Evolutionary conservation across 2,113 vertebrate genomes (phyloP), one percentile per base, ranked within the genome.

Genomic region (Lycocorax pyrrhopterus): DNA sequence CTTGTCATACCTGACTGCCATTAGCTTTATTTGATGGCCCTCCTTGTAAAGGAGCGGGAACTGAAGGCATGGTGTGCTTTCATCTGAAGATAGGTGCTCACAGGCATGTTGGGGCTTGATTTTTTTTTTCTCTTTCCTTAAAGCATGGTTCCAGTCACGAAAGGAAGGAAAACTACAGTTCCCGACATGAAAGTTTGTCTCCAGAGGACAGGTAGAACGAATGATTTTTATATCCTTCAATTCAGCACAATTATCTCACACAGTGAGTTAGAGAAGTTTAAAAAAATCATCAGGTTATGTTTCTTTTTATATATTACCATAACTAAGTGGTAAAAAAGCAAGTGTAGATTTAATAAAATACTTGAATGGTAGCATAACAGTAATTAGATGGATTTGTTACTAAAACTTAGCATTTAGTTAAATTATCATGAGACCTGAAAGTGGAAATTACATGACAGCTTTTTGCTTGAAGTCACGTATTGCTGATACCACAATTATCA

Each of bases 121-220:
- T 49, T 30, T 67, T 35, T 49, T 30, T 67, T 43, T 75, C 22
- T 87, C 4, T 87, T 71, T 73, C 89, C 60, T 93, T 59, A 89
- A 97, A 98, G 98, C 96, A 98, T 87, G 96, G 96, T 68, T 98
- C 98, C 59, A 92, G 87, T 87, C 93, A 97, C 1, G 98, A 98
- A 86, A 97, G 91, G 94, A 97, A 87, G 63, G 98, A 98, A 72
- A 94, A 89, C 84, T 90, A 97, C 76, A 94, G 92, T 95, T 97
- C 97, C 33, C 91, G 73, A 39, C 97, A 90, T 35, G 97, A 80
- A 73, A 98, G 95, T 64, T 95, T 97, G 56, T 98, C 98, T 91
- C 98, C 98, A 84, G 98, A 98, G 80, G 97, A 98, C 89, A 98
- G 98, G 98, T 98, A 98, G 62, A 82, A 18, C 62, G 51, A 73